Conservation (phyloP, 2,113 vertebrate species). For the Erythrocercus mccallii region DNA sequence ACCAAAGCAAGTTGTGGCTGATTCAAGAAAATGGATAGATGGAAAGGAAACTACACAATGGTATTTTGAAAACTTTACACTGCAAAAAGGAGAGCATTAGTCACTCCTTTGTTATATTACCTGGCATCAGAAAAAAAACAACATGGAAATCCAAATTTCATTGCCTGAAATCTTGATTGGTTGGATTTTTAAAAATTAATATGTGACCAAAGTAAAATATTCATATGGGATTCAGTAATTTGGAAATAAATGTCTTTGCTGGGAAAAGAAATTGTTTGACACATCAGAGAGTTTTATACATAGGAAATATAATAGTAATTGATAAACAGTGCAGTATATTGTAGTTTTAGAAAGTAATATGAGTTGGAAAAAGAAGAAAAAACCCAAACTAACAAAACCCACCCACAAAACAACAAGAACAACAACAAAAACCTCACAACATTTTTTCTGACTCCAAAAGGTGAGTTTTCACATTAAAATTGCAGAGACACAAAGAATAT, state of each 20-base stretch:
- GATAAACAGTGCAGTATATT: background rate
- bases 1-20: background rate
- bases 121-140: background rate
- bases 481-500: background rate
- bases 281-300: background rate
- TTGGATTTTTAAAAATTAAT: background rate
- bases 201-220: background rate
- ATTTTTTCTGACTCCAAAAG: background rate
- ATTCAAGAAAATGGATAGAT: background rate
- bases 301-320: background rate
- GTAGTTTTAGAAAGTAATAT: background rate
- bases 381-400: rapidly evolving
- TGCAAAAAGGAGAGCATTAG: background rate
- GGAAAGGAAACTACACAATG: background rate
- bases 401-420: background rate
- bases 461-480: background rate
- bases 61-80: background rate
- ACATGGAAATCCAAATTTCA: background rate
- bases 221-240: background rate
- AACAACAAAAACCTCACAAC: background rate
- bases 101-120: background rate
- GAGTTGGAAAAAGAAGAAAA: background rate
- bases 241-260: background rate
- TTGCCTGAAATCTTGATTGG: background rate
- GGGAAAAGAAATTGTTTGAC: background rate